Conservation (phyloP, 2,113 vertebrate genomes). For the Phyllostomus hastatus region DNA sequence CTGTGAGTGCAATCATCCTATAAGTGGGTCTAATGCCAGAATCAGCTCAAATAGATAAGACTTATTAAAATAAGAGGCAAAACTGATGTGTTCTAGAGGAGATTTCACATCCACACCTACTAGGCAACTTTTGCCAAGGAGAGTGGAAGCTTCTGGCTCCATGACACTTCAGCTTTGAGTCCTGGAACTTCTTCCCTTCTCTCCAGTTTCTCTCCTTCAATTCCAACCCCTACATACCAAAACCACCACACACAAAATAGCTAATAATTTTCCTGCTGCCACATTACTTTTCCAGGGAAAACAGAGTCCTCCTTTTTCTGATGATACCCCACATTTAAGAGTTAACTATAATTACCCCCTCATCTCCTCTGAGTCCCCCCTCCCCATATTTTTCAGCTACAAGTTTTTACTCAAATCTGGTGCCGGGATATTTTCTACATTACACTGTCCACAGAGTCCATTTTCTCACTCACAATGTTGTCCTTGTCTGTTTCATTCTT, state of each 20-base stretch:
- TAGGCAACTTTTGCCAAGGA: slow-evolving; percentile 35
- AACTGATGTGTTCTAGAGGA: slow-evolving; percentile 1
- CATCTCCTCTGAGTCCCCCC: background rate
- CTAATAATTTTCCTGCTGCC: slow-evolving; percentile 71
- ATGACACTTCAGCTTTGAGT: background rate
- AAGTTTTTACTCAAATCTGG: slow-evolving; percentile 37
- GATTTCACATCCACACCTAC: slow-evolving; percentile 1
- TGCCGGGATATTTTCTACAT: background rate
- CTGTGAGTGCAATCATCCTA: background rate
- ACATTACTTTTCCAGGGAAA: slow-evolving; percentile 59
- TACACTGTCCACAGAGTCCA: slow-evolving; percentile 60
- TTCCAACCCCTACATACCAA: background rate
- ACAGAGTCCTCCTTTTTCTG: slow-evolving; percentile 44
- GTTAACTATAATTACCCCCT: slow-evolving; percentile 60
- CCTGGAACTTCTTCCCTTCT: slow-evolving; percentile 18
- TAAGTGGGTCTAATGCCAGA: background rate
- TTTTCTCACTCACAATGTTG: slow-evolving; percentile 63
- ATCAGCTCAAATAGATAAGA: slow-evolving; percentile 20
- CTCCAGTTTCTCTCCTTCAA: background rate
- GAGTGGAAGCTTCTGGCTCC: background rate
- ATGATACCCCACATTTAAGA: slow-evolving; percentile 55
- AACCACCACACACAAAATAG: slow-evolving; percentile 62
- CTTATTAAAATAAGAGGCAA: slow-evolving; percentile 43
- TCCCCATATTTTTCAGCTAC: slow-evolving; percentile 8
- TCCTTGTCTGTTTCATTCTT: slow-evolving; percentile 47